A percentile compares a stretch with the other conserved stretches of the same genome.
phyloP scores from a whole-genome alignment of 2,797 vertebrate species.

The Eulemur rubriventer region DNA sequence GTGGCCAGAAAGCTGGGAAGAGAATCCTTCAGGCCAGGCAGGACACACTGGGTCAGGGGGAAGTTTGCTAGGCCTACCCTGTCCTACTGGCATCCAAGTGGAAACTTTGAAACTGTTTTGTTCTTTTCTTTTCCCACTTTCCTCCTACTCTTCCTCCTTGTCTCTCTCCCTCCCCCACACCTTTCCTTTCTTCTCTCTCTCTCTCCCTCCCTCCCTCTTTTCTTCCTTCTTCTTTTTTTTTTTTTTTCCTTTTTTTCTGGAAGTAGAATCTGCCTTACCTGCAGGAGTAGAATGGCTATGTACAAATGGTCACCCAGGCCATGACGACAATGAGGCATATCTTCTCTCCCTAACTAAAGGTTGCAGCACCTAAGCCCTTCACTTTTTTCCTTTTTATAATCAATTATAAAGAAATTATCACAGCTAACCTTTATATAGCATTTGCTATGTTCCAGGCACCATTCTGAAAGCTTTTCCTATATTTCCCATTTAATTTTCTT shows the following conservation, averaged over 20 bases:
- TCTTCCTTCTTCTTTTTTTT: background rate
- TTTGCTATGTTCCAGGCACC: background rate
- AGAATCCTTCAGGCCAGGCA: background rate
- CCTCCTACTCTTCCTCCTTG: background rate
- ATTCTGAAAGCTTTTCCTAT: background rate
- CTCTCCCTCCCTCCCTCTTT: too few relatives aligned
- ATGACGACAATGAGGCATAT: background rate
- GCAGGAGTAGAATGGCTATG: background rate
- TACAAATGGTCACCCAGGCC: background rate
- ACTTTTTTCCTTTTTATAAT: background rate
- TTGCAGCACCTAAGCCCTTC: background rate
- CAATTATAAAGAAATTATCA: background rate
- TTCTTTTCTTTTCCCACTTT: background rate
- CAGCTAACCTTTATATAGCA: background rate
- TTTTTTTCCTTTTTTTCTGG: background rate
- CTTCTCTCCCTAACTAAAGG: background rate
- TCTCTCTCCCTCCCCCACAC: background rate
- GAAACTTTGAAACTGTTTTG: background rate
- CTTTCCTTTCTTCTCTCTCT: background rate
- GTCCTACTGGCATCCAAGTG: background rate
- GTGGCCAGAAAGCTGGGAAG: background rate
- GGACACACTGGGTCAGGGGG: background rate
- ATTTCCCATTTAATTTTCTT: slow-evolving; percentile 30
- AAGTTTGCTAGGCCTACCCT: background rate
- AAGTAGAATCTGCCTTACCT: background rate